These are phyloP conservation scores for Phataginus tricuspis DNA, from an alignment of 2,797 vertebrate genomes.

Conservation along the genomic window DNA sequence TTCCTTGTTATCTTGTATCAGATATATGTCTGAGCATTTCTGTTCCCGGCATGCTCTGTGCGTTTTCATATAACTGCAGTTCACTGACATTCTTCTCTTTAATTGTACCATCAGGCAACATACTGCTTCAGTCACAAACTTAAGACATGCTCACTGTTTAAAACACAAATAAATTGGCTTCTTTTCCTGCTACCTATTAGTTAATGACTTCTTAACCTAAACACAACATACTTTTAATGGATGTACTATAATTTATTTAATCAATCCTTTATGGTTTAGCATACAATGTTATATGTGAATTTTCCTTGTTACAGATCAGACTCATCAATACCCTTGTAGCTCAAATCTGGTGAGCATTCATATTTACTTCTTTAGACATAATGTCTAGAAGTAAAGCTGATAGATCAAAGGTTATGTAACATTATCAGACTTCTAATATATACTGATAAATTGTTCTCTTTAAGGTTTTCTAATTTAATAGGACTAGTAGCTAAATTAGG, in stretches of 20 bases:
- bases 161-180: neutral
- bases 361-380: conserved; percentile 19
- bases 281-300: neutral
- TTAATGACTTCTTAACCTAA: neutral
- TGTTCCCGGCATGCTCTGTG: neutral
- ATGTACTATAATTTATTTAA: neutral
- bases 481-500: neutral
- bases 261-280: neutral
- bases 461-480: neutral
- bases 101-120: neutral
- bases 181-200: neutral
- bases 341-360: neutral
- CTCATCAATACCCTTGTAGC: neutral
- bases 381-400: neutral
- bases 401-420: neutral
- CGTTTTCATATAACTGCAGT: neutral
- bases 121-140: neutral
- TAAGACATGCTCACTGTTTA: neutral
- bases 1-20: neutral
- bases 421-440: neutral
- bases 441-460: neutral
- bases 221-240: neutral
- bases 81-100: neutral
- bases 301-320: neutral
- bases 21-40: neutral